Base-by-base conservation (phyloP, 2,113 vertebrate species). In the Plecturocebus donacophilus region DNA sequence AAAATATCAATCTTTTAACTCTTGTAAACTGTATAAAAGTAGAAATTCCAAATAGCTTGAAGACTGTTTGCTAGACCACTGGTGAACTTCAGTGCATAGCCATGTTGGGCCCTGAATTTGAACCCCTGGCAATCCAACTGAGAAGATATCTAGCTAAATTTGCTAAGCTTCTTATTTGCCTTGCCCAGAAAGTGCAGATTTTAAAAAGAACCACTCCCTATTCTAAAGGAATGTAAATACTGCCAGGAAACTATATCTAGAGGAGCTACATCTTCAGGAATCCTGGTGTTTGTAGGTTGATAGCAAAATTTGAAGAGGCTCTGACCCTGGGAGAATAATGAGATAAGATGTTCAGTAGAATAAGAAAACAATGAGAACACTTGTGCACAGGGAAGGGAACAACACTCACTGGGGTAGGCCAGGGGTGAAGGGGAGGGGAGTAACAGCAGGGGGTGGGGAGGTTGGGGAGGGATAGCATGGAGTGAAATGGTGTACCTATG, bases 51-150 rank as follows among this genome's bases (percentile, higher is more conserved):
- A 54, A 45, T 3, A 66, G 1, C 27, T 84, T 49, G 4, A 5
- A 66, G 45, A 87, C 1, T 21, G 4, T 20, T 54, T 35, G 27
- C 21, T 30, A 73, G 61, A 27, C 19, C 10, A 79, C 45, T 20
- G 8, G 4, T 71, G 30, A 83, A 45, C 27, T 23, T 0, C 0
- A 38, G 10, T 20, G 0, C 0, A 0, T 21, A 8, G 3, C 52
- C 14, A 71, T 27, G 17, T 11, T 8, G 14, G 8, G 75, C 16
- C 7, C 2, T 66, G 14, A 42, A 42, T 16, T 80, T 66, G 54
- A 56, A 30, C 14, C 35, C 20, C 32, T 3, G 8, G 30, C 10
- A 40, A 54, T 47, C 8, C 5, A n/a, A 17, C 12, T 47, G 38
- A 40, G 10, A 91, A 73, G 42, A 42, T 11, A 32, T 3, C 5